Conservation (phyloP, 2,113 vertebrate genomes). For the Halcyon senegalensis region DNA sequence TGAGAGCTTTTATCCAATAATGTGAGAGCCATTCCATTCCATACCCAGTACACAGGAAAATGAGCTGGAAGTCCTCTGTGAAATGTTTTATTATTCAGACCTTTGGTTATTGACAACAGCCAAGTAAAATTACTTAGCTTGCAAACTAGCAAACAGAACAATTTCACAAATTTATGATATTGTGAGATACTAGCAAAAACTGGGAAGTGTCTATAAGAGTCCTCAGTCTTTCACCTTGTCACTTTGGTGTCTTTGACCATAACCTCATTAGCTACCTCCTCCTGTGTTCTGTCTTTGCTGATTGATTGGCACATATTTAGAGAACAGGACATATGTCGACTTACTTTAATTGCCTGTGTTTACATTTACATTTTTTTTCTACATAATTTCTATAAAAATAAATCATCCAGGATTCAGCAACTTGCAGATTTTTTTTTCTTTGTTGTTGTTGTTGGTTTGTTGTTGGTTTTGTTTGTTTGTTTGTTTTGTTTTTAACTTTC, state of each 20-base stretch:
- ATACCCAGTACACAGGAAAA: background rate
- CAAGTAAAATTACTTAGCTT: background rate
- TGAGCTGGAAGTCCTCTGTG: background rate
- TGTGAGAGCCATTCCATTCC: background rate
- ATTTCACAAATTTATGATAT: background rate
- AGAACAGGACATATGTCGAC: background rate
- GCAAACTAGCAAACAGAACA: background rate
- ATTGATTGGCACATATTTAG: background rate
- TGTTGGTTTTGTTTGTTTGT: background rate
- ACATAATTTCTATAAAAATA: background rate
- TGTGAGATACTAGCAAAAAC: background rate
- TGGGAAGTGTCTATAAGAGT: background rate
- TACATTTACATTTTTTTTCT: background rate
- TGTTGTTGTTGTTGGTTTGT: too few relatives aligned
- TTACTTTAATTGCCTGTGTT: background rate
- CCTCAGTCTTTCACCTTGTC: background rate
- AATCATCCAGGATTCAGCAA: background rate
- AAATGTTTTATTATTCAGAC: background rate
- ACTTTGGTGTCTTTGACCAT: background rate
- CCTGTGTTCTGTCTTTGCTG: background rate
- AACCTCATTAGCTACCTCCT: background rate
- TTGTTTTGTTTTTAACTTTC: background rate
- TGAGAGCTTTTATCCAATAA: background rate
- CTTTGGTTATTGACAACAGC: background rate
- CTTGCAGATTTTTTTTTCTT: background rate